Base-by-base conservation (phyloP, 2,888 invertebrate genomes). In the Macrophya alboannulata region DNA sequence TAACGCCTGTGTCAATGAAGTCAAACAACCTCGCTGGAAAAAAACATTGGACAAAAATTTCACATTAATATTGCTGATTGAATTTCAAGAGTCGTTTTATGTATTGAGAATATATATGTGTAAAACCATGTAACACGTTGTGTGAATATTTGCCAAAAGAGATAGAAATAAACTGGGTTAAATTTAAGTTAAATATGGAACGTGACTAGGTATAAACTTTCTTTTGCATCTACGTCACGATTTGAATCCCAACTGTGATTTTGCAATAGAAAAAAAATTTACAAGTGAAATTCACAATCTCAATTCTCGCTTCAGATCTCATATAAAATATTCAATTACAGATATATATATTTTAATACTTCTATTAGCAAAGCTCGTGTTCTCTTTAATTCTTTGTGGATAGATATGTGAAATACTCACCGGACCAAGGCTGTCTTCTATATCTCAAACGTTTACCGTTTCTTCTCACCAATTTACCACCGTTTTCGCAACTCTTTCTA, bases 1-100 rank as follows among this genome's bases (percentile, higher is more conserved):
- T 98, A 88, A 97, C 97, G 83, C 98, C 97, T 88, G 96, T 94
- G 94, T 99, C 99, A 94, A 99, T 98, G 95, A 97, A 98, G 94
- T 99, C 99, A 93, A 98, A 98, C 95, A 97, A 97, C 90, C 98
- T 97, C 88, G 98, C 98, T 98, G 95, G 37, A 95, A 95, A 88
- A 88, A 86, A 86, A 87, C 86, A 77, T 72, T 45, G 48, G 15
- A 48, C 1, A 48, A 31, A 15, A 76, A 48, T 48, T 48, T 25
- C n/a, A 31, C 21, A 45, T 76, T 25, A 62, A 21, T 62, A 62
- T 9, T 12, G 62, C 4, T 12, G 25, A 12, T 21, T 12, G 62
- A 31, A 21, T 21, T 62, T 62, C 25, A 25, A 21, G 48, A 21
- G 40, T 40, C 6, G 4, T 8, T 74, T 31, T 4, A 15, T 31